Evolutionary conservation across 2,113 vertebrate genomes (phyloP), one percentile per base, ranked within the genome.

Genomic region (Okapia johnstoni): DNA sequence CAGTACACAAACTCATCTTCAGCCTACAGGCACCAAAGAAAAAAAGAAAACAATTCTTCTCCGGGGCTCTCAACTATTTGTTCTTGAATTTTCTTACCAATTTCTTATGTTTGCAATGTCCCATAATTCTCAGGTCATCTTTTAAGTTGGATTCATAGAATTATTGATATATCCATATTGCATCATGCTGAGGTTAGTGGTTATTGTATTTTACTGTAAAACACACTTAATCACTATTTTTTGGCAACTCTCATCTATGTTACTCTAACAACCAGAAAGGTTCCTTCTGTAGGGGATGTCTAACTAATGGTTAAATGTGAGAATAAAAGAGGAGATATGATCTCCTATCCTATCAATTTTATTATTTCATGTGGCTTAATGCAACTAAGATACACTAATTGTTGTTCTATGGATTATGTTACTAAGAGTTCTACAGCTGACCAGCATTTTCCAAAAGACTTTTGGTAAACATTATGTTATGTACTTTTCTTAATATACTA

Each of bases 1-100:
- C 99, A 99, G 98, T 99, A 99, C 81, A 99, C 99, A 99, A 99
- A 99, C 98, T 99, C 99, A 98, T 99, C 99, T 98, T 99, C 99
- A 55, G 99, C 99, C 99, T 99, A 93, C 26, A 89, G 87, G 94
- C 97, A 97, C 63, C 95, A 97, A 96, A 93, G 40, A 19, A 83
- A 14, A 81, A n/a, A n/a, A 14, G 6, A n/a, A 50, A 50, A 97
- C 97, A 92, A 70, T 80, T 28, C 5, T 85, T 93, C 66, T 94
- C 93, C 16, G 61, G 58, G 86, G 52, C 46, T 57, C 50, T 36
- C 54, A 81, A 58, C 77, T 13, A 60, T 43, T 89, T 63, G 30
- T 7, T 84, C 93, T 61, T 81, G 2, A 87, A n/a, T 85, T 79
- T 95, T 73, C 77, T 90, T 85, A 28, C 28, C 73, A 57, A 77